Evolutionary conservation across 2,888 invertebrate species (phyloP).

Genomic region (Pycnomerus fuliginosus): DNA sequence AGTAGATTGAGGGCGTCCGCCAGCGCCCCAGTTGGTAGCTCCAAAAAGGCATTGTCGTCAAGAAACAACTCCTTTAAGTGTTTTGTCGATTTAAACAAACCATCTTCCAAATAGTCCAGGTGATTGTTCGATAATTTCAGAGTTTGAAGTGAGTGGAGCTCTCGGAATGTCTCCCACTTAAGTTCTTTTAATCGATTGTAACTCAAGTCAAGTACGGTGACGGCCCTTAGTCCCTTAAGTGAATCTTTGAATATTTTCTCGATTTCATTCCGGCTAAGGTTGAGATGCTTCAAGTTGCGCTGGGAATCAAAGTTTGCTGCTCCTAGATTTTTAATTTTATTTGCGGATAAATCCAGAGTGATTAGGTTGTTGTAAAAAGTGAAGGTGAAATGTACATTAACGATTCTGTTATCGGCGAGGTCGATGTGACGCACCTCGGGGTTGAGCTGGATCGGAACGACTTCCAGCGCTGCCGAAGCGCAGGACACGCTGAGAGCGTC

Average conservation of each 20-base stretch:
- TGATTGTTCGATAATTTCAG: conserved; percentile 77
- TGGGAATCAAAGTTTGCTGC: conserved; percentile 80
- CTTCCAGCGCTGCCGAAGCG: conserved; percentile 75
- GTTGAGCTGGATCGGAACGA: conserved; percentile 86
- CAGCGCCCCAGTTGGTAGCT: conserved; percentile 71
- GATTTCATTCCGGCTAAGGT: conserved; percentile 75
- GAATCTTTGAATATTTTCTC: conserved; percentile 72
- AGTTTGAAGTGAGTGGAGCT: conserved; percentile 70
- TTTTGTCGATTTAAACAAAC: conserved; percentile 68
- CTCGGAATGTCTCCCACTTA: conserved; percentile 73
- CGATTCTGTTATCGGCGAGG: conserved; percentile 80
- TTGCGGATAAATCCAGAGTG: conserved; percentile 78
- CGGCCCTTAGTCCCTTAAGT: conserved; percentile 69
- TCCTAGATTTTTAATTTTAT: conserved; percentile 77
- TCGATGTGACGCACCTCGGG: conserved; percentile 82
- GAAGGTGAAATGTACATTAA: conserved; percentile 74
- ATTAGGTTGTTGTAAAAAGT: conserved; percentile 78
- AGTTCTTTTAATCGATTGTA: conserved; percentile 75
- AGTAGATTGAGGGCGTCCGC: conserved; percentile 67
- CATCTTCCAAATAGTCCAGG: conserved; percentile 70
- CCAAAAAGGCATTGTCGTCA: conserved; percentile 76
- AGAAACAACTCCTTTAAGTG: conserved; percentile 73
- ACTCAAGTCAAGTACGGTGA: conserved; percentile 71
- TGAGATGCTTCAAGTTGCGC: conserved; percentile 69
- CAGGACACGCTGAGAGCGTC: conserved; percentile 78